Percentiles rank a stretch among this genome's conserved stretches.
Evolutionary conservation across 53 echinoderm and acorn worm species (phyloP).

Genomic region (Echinarachnius parma): DNA sequence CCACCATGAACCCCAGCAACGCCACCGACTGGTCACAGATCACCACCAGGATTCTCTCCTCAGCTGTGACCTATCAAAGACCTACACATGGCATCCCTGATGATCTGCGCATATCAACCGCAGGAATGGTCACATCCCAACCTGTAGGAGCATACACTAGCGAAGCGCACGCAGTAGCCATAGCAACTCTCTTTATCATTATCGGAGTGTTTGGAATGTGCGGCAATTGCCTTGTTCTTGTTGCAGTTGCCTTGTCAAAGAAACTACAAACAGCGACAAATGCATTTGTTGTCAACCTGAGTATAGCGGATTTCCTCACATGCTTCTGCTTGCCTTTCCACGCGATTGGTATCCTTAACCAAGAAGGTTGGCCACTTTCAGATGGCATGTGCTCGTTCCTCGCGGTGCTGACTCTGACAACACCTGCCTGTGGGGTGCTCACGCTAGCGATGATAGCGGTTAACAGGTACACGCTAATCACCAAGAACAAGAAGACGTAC

Average conservation of each 20-base stretch:
- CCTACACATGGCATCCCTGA: no score
- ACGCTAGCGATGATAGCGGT: conserved; percentile 33
- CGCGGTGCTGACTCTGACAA: conserved; percentile 25
- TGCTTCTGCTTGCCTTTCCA: conserved; percentile 42
- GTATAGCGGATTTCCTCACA: conserved; percentile 45
- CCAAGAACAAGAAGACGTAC: conserved; percentile 32
- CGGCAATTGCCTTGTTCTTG: conserved; percentile 36
- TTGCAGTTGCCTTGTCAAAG: conserved; percentile 28
- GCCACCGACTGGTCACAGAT: no score
- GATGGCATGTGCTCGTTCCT: conserved; percentile 17
- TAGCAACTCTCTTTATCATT: conserved; percentile 46
- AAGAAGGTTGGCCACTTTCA: conserved; percentile 13
- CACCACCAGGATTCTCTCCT: no score
- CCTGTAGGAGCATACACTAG: conserved; percentile 22
- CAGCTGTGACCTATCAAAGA: no score
- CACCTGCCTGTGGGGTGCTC: conserved; percentile 12
- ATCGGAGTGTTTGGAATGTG: conserved; percentile 36
- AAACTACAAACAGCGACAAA: conserved; percentile 45
- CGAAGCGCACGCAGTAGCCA: conserved; percentile 19
- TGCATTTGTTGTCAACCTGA: conserved; percentile 47
- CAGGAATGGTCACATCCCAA: no score
- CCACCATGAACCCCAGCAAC: no score
- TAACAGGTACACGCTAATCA: conserved; percentile 41
- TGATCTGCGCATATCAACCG: no score
- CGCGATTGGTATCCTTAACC: conserved; percentile 15